phyloP scores from a whole-genome alignment of 2,888 invertebrate species.

The Oxytorus armatus region DNA sequence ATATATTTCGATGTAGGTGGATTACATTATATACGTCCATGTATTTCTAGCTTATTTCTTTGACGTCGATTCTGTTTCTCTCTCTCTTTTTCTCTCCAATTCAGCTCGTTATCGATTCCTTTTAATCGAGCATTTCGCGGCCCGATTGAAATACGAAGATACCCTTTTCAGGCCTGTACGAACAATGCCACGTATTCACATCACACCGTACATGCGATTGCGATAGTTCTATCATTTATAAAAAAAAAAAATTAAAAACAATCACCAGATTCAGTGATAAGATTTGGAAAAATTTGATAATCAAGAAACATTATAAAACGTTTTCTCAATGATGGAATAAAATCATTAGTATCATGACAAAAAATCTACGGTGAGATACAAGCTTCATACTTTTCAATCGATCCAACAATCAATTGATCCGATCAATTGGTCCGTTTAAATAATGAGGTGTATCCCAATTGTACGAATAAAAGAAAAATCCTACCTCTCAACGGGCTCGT shows the following conservation, averaged over 20 bases:
- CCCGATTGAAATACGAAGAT: slow-evolving; percentile 41
- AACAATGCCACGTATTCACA: slow-evolving; percentile 18
- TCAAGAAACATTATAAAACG: too few relatives aligned
- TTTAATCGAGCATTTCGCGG: slow-evolving; percentile 46
- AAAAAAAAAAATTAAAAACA: too few relatives aligned
- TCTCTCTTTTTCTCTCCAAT: slow-evolving; percentile 9
- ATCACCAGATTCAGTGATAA: too few relatives aligned
- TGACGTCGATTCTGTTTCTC: neutral
- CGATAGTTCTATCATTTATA: too few relatives aligned
- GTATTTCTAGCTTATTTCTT: slow-evolving; percentile 5
- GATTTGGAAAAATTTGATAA: too few relatives aligned
- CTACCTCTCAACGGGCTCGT: slow-evolving; percentile 53
- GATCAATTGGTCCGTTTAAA: neutral
- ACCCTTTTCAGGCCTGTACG: slow-evolving; percentile 3
- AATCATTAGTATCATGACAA: too few relatives aligned
- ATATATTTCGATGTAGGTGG: neutral
- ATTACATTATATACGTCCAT: neutral
- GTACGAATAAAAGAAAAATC: slow-evolving; percentile 21
- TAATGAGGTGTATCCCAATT: neutral
- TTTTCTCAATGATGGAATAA: too few relatives aligned
- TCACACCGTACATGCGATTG: neutral
- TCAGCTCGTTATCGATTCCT: slow-evolving; percentile 60
- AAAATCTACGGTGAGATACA: too few relatives aligned
- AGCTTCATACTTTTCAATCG: too few relatives aligned
- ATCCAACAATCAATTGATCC: neutral